Base-by-base conservation (phyloP, 2,888 invertebrate genomes). In the Dexiosoma caninum region DNA sequence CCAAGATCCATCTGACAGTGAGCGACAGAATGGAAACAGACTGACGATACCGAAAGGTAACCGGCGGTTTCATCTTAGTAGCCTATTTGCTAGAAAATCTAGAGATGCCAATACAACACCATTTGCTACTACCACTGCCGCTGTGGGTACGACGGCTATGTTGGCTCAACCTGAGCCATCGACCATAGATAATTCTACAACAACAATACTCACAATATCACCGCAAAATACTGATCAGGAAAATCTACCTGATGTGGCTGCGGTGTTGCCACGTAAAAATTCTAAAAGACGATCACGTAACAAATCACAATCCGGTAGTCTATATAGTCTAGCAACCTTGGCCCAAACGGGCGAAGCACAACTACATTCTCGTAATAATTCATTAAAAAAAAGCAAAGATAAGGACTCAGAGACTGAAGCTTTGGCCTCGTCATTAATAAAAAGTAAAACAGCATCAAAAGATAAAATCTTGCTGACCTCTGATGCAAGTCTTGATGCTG, bases 141-240 rank as follows among this genome's bases (percentile, higher is more conserved):
- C 71, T 27, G 46, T 42, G 55, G 75, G 55, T 74, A 59, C 74
- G 55, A 64, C 82, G 30, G 85, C 86, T 40, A 83, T 82, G 5
- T 74, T 87, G 16, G 88, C 88, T 9, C 85, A 84, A 59, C 85
- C 88, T 10, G 88, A 87, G 42, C 82, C 84, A 10, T 85, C 85
- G 74, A 85, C 82, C 66, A 85, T 86, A 64, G 85, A 84, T 75
- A 86, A 85, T 57, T 85, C 88, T 10, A 85, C 85, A n/a, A 83
- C 83, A 72, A 86, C 86, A 16, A 88, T 86, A 27, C 84, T 72
- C 32, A 84, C 85, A 6, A 82, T 85, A n/a, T 78, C 78, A 60
- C 80, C 75, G 5, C 78, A 78, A 66, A 75, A 60, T 49, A 57
- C 78, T 57, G 60, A 81, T 70, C 62, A 44, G 10, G 49, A 81